Conservation (phyloP, 2,888 invertebrate genomes). For the Lacanobia wlatinum region DNA sequence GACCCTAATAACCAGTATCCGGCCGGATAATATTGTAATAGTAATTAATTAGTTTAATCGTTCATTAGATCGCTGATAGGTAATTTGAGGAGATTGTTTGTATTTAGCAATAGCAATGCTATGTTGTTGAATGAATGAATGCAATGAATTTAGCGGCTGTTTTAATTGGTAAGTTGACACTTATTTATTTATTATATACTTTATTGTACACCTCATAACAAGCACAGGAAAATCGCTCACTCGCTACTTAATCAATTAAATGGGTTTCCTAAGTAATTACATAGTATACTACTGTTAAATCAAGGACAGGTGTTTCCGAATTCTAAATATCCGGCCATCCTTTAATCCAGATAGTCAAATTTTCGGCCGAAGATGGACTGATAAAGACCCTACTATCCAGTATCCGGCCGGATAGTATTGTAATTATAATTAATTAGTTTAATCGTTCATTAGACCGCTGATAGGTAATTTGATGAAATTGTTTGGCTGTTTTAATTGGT, state of each 20-base stretch:
- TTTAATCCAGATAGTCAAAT: background rate
- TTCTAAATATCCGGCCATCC: background rate
- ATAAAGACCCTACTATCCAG: too few species aligned
- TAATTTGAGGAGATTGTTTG: conserved; percentile 32
- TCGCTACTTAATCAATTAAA: too few species aligned
- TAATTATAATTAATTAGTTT: conserved; percentile 36
- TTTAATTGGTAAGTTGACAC: conserved; percentile 20
- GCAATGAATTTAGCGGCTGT: conserved; percentile 13
- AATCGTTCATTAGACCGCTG: conserved; percentile 44
- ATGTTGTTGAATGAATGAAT: too few species aligned
- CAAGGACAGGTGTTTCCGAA: background rate
- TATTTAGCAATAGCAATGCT: conserved; percentile 50
- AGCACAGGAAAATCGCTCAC: too few species aligned
- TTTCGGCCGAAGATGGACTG: background rate
- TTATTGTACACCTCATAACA: too few species aligned
- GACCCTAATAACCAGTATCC: too few species aligned
- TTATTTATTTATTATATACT: too few species aligned
- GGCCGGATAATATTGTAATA: conserved; percentile 37
- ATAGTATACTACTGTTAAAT: background rate
- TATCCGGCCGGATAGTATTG: too few species aligned
- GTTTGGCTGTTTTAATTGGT: conserved; percentile 22
- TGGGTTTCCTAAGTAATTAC: too few species aligned
- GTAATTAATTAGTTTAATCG: conserved; percentile 50
- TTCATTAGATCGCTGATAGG: conserved; percentile 39
- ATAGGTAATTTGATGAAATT: conserved; percentile 37